Evolutionary conservation across 2,113 vertebrate species (phyloP).

Genomic region (Spermophilus dauricus): DNA sequence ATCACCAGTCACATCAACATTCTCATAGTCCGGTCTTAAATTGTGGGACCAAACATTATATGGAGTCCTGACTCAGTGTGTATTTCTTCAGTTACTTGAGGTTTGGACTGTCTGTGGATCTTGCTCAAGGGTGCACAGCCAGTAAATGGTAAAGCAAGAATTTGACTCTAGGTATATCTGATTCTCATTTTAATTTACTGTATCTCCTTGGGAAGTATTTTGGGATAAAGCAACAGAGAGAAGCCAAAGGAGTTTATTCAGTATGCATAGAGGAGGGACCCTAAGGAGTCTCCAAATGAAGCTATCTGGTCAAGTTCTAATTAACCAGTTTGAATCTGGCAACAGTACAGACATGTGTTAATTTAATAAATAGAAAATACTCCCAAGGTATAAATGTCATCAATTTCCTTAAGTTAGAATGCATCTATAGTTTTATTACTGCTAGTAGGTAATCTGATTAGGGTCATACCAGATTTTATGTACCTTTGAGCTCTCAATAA

Average conservation of each 20-base stretch:
- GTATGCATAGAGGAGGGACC: neutral
- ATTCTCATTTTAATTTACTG: neutral
- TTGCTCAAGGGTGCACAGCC: neutral
- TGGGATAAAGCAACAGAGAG: neutral
- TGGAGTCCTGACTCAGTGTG: neutral
- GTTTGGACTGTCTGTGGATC: neutral
- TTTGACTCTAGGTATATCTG: neutral
- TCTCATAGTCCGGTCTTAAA: neutral
- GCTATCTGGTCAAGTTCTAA: neutral
- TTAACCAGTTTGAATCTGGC: conserved; percentile 6
- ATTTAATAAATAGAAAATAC: conserved; percentile 9
- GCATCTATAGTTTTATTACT: neutral
- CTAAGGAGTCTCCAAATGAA: conserved; percentile 8
- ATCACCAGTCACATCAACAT: neutral
- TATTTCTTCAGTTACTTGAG: neutral
- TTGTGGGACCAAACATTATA: neutral
- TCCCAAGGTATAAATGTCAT: neutral
- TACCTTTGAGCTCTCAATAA: neutral
- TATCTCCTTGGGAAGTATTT: neutral
- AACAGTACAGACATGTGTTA: neutral
- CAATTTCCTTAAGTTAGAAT: neutral
- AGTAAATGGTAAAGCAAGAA: neutral
- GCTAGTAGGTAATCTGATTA: neutral
- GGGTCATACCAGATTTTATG: neutral
- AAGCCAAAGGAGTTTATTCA: neutral